These are phyloP conservation scores for Agrypnia vestita DNA, from an alignment of 1,140 invertebrate genomes.

Conservation along the genomic window DNA sequence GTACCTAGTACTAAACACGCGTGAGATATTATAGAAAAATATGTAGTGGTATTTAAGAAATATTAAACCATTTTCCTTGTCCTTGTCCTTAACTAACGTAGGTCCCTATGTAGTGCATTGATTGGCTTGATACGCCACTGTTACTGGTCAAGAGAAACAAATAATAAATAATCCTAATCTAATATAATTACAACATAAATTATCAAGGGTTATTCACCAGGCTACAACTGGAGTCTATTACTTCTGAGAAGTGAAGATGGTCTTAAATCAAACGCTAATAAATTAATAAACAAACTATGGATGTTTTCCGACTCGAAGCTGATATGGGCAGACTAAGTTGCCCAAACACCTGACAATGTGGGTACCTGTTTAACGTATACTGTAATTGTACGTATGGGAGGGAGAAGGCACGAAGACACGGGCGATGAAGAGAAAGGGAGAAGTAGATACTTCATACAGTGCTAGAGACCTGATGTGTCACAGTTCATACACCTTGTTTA, in stretches of 20 bases:
- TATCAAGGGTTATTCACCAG: too few species aligned
- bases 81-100: too few species aligned
- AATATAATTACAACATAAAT: too few species aligned
- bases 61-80: too few species aligned
- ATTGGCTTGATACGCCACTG: too few species aligned
- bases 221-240: too few species aligned
- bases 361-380: constrained; percentile 17
- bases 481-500: constrained; percentile 49
- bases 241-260: neutral
- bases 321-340: neutral
- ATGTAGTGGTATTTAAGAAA: too few species aligned
- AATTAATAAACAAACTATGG: neutral
- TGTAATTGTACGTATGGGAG: neutral
- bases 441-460: neutral
- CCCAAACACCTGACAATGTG: constrained; percentile 34
- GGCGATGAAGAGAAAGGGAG: neutral
- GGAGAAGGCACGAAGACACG: constrained; percentile 11
- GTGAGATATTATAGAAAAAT: too few species aligned
- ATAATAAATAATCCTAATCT: too few species aligned
- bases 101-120: too few species aligned
- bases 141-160: too few species aligned
- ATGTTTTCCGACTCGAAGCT: constrained; percentile 8
- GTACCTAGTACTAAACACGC: too few species aligned
- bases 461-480: constrained; percentile 28
- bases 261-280: neutral